Evolutionary conservation across 37 sponge, comb jelly and placozoan species (phyloP).

Genomic region (Petrosia ficiformis): DNA sequence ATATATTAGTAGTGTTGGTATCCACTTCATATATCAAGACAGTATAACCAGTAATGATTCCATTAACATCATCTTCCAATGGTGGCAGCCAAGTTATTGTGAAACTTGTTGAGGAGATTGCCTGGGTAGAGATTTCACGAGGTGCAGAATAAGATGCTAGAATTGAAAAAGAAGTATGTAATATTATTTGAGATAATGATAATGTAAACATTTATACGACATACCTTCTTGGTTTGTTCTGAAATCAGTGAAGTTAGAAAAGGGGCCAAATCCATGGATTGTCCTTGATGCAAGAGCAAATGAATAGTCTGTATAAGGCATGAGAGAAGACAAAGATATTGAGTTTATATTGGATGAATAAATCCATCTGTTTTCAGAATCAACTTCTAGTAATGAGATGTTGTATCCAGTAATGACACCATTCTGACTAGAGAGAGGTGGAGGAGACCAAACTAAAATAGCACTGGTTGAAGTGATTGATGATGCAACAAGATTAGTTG

Average conservation of each 20-base stretch:
- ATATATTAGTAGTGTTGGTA: not conserved
- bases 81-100: not conserved
- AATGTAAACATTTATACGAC: not conserved
- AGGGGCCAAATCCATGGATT: not conserved
- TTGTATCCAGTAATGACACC: slow-evolving; percentile 29
- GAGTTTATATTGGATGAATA: not conserved
- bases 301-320: not conserved
- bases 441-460: slow-evolving; percentile 25
- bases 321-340: not conserved
- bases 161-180: too few relatives aligned
- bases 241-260: not conserved
- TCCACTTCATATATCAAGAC: slow-evolving; percentile 1
- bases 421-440: slow-evolving; percentile 21
- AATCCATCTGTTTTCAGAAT: not conserved
- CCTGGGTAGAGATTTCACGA: not conserved
- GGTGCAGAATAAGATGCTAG: not conserved
- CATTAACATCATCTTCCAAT: not conserved
- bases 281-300: not conserved
- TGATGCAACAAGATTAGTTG: not conserved
- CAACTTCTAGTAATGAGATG: not conserved
- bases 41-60: not conserved
- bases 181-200: too few relatives aligned
- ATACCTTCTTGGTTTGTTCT: not conserved
- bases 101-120: not conserved
- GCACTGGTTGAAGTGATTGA: not conserved